Conservation (phyloP, 2,797 vertebrate genomes). For the Microctenopoma stevenorrisi region DNA sequence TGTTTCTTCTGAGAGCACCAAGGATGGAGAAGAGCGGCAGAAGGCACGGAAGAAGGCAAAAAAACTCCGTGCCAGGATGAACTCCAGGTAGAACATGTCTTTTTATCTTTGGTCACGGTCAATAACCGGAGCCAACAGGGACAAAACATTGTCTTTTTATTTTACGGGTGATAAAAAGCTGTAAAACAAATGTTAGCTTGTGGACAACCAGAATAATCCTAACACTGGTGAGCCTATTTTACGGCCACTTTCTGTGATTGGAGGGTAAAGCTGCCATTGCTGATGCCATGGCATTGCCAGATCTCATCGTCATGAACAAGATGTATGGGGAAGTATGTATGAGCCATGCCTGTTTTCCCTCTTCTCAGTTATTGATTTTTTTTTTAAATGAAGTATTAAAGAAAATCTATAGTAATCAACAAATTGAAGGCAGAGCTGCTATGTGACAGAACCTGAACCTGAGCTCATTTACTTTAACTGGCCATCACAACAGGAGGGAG, state of each 20-base stretch:
- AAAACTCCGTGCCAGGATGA: constrained; percentile 96
- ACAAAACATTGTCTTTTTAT: constrained; percentile 54
- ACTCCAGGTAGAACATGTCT: constrained; percentile 87
- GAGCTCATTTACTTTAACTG: constrained; percentile 87
- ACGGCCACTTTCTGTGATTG: constrained; percentile 99
- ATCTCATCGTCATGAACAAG: constrained; percentile 84
- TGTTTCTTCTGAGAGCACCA: constrained; percentile 85
- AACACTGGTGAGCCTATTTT: constrained; percentile 96
- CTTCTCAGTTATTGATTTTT: constrained; percentile 93
- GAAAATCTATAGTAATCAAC: constrained; percentile 99
- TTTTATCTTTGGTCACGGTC: neutral
- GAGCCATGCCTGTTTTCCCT: constrained; percentile 94
- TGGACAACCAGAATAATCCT: too few relatives aligned
- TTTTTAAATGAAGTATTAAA: constrained; percentile 94
- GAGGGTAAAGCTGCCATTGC: constrained; percentile 93
- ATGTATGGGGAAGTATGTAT: constrained; percentile 92
- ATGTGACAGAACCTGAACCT: constrained; percentile 87
- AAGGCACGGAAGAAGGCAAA: constrained; percentile 95
- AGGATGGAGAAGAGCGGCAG: constrained; percentile 93
- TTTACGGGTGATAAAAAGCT: constrained; percentile 80
- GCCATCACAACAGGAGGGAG: constrained; percentile 84
- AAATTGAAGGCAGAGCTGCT: constrained; percentile 90
- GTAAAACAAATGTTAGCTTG: constrained; percentile 76
- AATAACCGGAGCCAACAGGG: constrained; percentile 51
- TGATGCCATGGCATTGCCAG: constrained; percentile 90